Conservation (phyloP, 2,113 vertebrate species). For the Campylomormyrus numenius region DNA sequence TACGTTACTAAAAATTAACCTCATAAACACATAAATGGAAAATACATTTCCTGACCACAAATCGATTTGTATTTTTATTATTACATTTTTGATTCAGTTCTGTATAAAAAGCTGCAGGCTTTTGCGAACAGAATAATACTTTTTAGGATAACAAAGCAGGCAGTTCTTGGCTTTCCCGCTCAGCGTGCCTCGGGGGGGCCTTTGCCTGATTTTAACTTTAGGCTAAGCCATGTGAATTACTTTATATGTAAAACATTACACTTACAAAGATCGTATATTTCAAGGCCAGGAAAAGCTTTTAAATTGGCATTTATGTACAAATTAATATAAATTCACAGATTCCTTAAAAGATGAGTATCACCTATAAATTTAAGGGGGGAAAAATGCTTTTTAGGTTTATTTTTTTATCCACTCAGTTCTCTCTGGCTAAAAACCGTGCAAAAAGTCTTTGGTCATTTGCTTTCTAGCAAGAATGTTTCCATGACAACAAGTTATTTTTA, state of each 20-base stretch:
- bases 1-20: not conserved
- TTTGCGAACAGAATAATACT: not conserved
- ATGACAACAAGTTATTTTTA: not conserved
- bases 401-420: not conserved
- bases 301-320: not conserved
- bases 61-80: constrained; percentile 7
- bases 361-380: not conserved
- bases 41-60: not conserved
- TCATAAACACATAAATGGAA: not conserved
- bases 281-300: not conserved
- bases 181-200: not conserved
- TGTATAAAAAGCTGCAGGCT: not conserved
- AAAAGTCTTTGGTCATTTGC: not conserved
- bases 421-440: not conserved
- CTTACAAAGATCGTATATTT: not conserved
- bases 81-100: constrained; percentile 7
- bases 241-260: not conserved
- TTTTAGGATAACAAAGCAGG: not conserved
- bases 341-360: not conserved
- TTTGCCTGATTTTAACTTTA: not conserved
- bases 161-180: not conserved
- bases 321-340: not conserved
- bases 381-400: not conserved
- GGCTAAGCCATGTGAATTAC: not conserved
- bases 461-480: constrained; percentile 1